Evolutionary conservation across 2,888 invertebrate species (phyloP).

Genomic region (Amphipyra berbera): DNA sequence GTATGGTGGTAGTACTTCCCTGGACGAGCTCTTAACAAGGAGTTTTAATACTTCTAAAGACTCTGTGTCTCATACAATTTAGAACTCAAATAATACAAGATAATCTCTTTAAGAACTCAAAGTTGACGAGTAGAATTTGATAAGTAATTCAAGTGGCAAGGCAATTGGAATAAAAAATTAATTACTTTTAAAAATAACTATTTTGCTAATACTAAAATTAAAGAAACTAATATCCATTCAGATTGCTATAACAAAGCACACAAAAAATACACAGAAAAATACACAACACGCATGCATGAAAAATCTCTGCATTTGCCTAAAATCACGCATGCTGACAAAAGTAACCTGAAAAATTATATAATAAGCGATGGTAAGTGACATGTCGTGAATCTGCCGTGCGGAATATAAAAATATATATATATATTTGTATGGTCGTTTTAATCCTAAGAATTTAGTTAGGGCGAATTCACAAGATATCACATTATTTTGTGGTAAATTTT

Average conservation of each 20-base stretch:
- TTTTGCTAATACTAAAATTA: no score
- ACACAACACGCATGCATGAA: constrained; percentile 36
- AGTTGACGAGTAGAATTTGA: no score
- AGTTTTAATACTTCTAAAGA: no score
- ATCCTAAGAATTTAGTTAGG: constrained; percentile 6
- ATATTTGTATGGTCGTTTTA: constrained; percentile 9
- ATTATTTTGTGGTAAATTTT: constrained; percentile 20
- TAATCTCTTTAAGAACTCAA: no score
- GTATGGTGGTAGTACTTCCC: no score
- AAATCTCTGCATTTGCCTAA: constrained; percentile 26
- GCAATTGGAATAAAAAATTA: no score
- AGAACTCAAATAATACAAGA: no score
- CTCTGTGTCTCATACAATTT: no score
- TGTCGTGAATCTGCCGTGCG: constrained; percentile 72
- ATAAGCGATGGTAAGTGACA: constrained; percentile 65
- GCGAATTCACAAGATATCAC: constrained; percentile 60
- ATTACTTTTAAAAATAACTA: no score
- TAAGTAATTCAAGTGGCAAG: no score
- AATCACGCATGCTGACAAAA: constrained; percentile 49
- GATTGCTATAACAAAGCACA: constrained; percentile 48
- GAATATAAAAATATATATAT: constrained; percentile 36
- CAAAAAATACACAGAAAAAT: constrained; percentile 27
- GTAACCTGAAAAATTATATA: constrained; percentile 51
- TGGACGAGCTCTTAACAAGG: no score
- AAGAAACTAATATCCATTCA: constrained; percentile 34